These are phyloP conservation scores for Brenthis hecate DNA, from an alignment of 2,888 invertebrate species.

Conservation along the genomic window DNA sequence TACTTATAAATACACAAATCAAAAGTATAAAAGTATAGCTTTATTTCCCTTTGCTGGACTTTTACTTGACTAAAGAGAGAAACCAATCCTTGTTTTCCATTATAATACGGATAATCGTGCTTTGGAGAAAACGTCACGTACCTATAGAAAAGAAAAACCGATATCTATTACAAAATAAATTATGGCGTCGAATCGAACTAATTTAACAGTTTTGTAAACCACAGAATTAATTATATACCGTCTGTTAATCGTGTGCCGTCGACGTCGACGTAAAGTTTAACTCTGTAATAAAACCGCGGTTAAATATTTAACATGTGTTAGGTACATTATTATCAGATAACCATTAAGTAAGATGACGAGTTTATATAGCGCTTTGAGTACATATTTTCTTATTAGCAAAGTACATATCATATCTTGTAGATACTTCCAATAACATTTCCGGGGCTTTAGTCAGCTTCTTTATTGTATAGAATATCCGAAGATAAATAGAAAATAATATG, in stretches of 20 bases:
- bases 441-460: background rate
- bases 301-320: background rate
- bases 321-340: conserved; percentile 2
- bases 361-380: background rate
- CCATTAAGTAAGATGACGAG: background rate
- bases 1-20: too few relatives aligned
- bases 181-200: background rate
- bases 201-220: background rate
- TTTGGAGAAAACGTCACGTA: too few relatives aligned
- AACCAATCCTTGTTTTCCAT: too few relatives aligned
- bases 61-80: too few relatives aligned
- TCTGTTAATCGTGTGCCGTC: conserved; percentile 5
- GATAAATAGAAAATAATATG: too few relatives aligned
- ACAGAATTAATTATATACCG: conserved; percentile 1
- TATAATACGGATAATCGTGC: too few relatives aligned
- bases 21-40: too few relatives aligned
- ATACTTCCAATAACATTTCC: too few relatives aligned
- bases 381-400: background rate
- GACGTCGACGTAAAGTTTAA: conserved; percentile 4
- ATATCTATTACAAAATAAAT: background rate
- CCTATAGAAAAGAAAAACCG: too few relatives aligned
- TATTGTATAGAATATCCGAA: background rate
- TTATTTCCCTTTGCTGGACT: too few relatives aligned
- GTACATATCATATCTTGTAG: too few relatives aligned
- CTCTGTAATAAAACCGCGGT: conserved; percentile 3